Percentiles rank a stretch among this genome's conserved stretches.
These are phyloP conservation scores for Stenurella melanura DNA, from an alignment of 2,888 invertebrate species.

Conservation along the genomic window DNA sequence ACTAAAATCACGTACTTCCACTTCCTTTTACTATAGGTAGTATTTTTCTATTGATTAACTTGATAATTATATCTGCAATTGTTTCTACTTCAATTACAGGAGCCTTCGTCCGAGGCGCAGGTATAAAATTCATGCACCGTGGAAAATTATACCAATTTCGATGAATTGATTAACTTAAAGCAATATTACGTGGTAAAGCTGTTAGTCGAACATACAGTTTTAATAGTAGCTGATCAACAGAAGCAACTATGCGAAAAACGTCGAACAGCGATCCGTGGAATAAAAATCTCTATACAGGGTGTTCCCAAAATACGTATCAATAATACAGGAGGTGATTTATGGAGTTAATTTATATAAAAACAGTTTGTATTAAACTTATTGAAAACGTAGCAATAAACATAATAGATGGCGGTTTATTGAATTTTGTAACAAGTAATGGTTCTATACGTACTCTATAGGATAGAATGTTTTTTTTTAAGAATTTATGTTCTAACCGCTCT, in stretches of 20 bases:
- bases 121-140: slow-evolving; percentile 4
- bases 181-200: slow-evolving; percentile 17
- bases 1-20: too few species aligned
- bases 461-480: too few species aligned
- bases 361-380: too few species aligned
- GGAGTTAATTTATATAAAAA: too few species aligned
- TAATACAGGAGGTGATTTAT: background rate
- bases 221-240: slow-evolving; percentile 20
- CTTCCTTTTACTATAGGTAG: too few species aligned
- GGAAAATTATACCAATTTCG: slow-evolving; percentile 36
- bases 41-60: background rate
- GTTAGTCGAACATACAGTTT: slow-evolving; percentile 30
- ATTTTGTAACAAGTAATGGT: too few species aligned
- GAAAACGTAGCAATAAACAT: too few species aligned
- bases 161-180: slow-evolving; percentile 27
- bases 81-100: background rate
- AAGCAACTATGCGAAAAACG: slow-evolving; percentile 16
- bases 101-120: background rate
- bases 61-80: background rate
- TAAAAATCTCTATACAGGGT: background rate
- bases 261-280: background rate
- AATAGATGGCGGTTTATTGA: too few species aligned
- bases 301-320: background rate
- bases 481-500: too few species aligned
- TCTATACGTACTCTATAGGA: too few species aligned